A percentile compares a stretch with the other conserved stretches of the same genome.
Conservation (phyloP, 2,113 vertebrate species). For the Callorhinus ursinus region DNA sequence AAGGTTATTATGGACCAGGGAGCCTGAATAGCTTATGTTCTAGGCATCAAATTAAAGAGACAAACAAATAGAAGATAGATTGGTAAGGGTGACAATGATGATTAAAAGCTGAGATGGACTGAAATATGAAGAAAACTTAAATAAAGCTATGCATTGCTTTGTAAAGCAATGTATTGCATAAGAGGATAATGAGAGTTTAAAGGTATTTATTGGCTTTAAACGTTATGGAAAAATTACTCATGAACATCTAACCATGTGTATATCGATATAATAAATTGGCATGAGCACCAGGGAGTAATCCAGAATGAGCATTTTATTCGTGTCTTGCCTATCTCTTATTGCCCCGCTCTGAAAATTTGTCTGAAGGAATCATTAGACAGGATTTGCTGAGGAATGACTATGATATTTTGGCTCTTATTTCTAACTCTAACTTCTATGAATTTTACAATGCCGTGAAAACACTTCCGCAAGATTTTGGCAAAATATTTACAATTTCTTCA, state of each 20-base stretch:
- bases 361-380: conserved; percentile 14
- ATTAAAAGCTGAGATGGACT: background rate
- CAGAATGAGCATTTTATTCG: conserved; percentile 24
- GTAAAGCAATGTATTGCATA: background rate
- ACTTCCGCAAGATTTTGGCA: conserved; percentile 65
- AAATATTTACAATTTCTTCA: conserved; percentile 70
- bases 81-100: background rate
- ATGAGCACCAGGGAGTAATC: background rate
- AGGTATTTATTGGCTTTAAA: conserved; percentile 19
- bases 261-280: background rate
- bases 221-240: background rate
- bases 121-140: conserved; percentile 23
- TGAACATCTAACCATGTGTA: background rate
- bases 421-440: conserved; percentile 73
- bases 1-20: conserved; percentile 28
- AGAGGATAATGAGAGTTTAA: background rate
- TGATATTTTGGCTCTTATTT: conserved; percentile 59
- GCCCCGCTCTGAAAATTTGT: conserved; percentile 32
- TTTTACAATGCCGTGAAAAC: conserved; percentile 72
- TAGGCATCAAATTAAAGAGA: conserved; percentile 41
- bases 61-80: conserved; percentile 4
- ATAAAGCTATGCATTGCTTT: background rate
- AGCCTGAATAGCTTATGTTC: background rate
- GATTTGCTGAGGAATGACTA: conserved; percentile 63
- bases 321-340: background rate